phyloP scores from a whole-genome alignment of 53 echinoderm and acorn worm species.

The Pentamera pediparva region DNA sequence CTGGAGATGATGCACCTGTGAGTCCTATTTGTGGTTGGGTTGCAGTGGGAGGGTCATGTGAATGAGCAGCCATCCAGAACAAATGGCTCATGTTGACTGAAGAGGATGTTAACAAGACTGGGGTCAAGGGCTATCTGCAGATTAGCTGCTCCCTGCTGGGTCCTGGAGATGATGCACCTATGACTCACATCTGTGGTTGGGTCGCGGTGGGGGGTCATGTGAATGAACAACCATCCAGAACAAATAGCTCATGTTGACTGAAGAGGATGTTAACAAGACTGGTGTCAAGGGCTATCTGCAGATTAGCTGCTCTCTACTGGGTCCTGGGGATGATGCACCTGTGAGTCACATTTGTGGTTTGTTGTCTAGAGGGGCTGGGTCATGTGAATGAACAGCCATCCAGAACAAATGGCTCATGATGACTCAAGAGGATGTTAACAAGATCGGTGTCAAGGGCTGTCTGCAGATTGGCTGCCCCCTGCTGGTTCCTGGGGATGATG shows the following conservation, averaged over 20 bases:
- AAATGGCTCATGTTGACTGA: conserved; percentile 91
- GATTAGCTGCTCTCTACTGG: conserved; percentile 65
- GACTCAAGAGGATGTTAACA: neutral
- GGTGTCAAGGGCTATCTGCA: conserved; percentile 89
- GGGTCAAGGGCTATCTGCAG: conserved; percentile 84
- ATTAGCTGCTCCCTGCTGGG: conserved; percentile 71
- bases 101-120: conserved; percentile 70
- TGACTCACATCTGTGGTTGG: too few species aligned
- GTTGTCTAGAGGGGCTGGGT: too few species aligned
- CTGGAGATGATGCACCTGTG: conserved; percentile 93
- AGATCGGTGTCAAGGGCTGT: neutral
- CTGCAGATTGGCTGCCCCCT: neutral
- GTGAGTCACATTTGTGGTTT: too few species aligned
- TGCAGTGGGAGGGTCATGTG: neutral
- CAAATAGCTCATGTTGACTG: conserved; percentile 91
- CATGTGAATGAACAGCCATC: neutral
- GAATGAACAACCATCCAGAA: too few species aligned
- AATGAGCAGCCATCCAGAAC: conserved; percentile 56
- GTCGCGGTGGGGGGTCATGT: too few species aligned
- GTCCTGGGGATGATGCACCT: conserved; percentile 89
- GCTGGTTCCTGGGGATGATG: neutral
- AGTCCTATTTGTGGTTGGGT: conserved; percentile 7
- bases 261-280: conserved; percentile 67
- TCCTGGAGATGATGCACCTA: conserved; percentile 89
- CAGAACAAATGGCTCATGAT: neutral